Evolutionary conservation across 2,888 invertebrate genomes (phyloP), one percentile per base, ranked within the genome.

Genomic region (Cyrtodaria siliqua): DNA sequence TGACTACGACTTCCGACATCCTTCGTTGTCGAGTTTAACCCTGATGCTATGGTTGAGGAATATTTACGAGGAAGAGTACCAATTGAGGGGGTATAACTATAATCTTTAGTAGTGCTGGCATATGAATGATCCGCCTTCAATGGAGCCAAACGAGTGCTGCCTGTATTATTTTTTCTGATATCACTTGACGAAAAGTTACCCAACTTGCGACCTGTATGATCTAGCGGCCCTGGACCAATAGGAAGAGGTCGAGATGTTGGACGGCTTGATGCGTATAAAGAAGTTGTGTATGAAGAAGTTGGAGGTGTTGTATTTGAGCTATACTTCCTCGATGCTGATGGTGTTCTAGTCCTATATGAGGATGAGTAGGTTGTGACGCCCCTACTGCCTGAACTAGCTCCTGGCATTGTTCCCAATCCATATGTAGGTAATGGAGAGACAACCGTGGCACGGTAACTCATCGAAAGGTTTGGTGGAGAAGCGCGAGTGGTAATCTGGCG

Each of bases 181-280:
- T 76, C 53, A 74, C 59, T 40, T n/a, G 53, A n/a, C 38, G 50
- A 50, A 27, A 47, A 53, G 42, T 59, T 70, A 14, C 53, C 68
- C n/a, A 88, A 61, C 53, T 82, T 88, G 57, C 76, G 79, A 24
- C 90, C 87, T 26, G 29, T 57, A 3, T 75, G 18, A 73, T 88
- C 88, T 49, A 90, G 64, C 2, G 90, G 90, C 8, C 90, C 90
- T 38, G 87, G 86, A 0, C 88, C 87, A 53, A 62, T 23, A 2
- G 89, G 89, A 33, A 89, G 66, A 52, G 86, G 81, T 33, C 89
- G 61, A 9, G 72, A 73, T 44, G 50, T 52, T 40, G 74, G 71
- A 61, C 69, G 75, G 60, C 56, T 66, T 42, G 59, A 61, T 8
- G 67, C 29, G 12, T 38, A 42, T 40, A 20, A 27, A 4, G 47